phyloP scores from a whole-genome alignment of 2,888 invertebrate genomes.

The Digitonthophagus gazella region DNA sequence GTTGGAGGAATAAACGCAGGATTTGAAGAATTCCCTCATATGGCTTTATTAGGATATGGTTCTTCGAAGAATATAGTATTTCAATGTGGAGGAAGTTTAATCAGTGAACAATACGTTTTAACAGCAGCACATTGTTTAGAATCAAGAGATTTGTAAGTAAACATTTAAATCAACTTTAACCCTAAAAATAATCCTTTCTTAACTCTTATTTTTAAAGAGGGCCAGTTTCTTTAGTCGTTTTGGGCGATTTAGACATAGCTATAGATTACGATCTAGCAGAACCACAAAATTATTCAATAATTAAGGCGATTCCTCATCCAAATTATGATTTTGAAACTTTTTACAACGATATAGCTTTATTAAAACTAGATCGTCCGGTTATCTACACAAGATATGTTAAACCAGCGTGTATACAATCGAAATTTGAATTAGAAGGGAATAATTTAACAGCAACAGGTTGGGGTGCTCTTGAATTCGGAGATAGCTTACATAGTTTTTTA shows the following conservation, averaged over 20 bases:
- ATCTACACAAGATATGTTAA: slow-evolving; percentile 46
- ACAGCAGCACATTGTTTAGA: slow-evolving; percentile 63
- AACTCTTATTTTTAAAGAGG: slow-evolving; percentile 35
- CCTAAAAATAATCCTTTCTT: neutral
- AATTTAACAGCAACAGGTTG: slow-evolving; percentile 52
- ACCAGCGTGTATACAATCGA: slow-evolving; percentile 52
- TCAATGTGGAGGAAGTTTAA: slow-evolving; percentile 63
- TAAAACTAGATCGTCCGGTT: slow-evolving; percentile 48
- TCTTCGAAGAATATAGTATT: slow-evolving; percentile 44
- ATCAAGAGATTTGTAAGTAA: slow-evolving; percentile 29
- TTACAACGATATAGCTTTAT: slow-evolving; percentile 57
- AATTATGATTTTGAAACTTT: slow-evolving; percentile 46
- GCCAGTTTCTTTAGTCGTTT: slow-evolving; percentile 46
- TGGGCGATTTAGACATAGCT: slow-evolving; percentile 53
- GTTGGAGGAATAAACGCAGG: no score
- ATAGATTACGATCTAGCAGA: slow-evolving; percentile 36
- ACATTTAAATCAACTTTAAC: neutral
- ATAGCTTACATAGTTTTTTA: slow-evolving; percentile 42
- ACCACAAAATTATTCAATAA: slow-evolving; percentile 43
- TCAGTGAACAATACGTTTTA: slow-evolving; percentile 60
- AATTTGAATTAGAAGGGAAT: slow-evolving; percentile 26
- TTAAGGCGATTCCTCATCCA: slow-evolving; percentile 48
- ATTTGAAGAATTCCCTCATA: neutral
- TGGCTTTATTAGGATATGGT: slow-evolving; percentile 29
- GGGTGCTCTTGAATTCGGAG: slow-evolving; percentile 45